Percentiles rank a stretch among this genome's conserved stretches.
Evolutionary conservation across 2,113 vertebrate genomes (phyloP).

Genomic region (Tetrao urogallus): DNA sequence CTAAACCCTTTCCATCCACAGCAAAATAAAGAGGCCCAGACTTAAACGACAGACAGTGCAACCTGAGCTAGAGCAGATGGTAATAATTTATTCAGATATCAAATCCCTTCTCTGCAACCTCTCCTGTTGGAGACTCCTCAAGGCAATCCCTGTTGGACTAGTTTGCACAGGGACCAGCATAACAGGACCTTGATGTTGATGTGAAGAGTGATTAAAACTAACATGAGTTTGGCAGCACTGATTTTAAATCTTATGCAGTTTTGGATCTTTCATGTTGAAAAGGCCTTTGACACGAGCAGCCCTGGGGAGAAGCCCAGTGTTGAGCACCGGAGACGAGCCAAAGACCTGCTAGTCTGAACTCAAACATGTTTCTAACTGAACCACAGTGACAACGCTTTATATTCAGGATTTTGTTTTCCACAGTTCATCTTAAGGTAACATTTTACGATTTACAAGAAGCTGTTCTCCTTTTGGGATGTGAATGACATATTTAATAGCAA

Average conservation of each 20-base stretch:
- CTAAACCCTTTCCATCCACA: background rate
- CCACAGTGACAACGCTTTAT: background rate
- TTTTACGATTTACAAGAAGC: background rate
- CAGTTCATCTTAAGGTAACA: constrained; percentile 14
- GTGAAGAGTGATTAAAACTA: constrained; percentile 31
- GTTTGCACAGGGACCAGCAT: background rate
- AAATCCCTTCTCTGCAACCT: background rate
- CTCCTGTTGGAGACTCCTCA: background rate
- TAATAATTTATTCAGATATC: background rate
- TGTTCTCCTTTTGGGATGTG: background rate
- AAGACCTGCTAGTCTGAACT: background rate
- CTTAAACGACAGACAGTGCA: background rate
- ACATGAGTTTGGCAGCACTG: background rate
- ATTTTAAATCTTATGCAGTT: background rate
- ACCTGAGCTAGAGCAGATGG: background rate
- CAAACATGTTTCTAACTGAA: background rate
- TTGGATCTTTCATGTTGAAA: background rate
- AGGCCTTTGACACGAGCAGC: background rate
- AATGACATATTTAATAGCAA: background rate
- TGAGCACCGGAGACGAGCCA: background rate
- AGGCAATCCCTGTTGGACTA: background rate
- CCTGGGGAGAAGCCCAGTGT: background rate
- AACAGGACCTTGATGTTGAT: background rate
- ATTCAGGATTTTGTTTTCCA: background rate
- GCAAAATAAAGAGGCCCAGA: background rate